Conservation (phyloP, 2,113 vertebrate species). For the Ceratotherium simum region DNA sequence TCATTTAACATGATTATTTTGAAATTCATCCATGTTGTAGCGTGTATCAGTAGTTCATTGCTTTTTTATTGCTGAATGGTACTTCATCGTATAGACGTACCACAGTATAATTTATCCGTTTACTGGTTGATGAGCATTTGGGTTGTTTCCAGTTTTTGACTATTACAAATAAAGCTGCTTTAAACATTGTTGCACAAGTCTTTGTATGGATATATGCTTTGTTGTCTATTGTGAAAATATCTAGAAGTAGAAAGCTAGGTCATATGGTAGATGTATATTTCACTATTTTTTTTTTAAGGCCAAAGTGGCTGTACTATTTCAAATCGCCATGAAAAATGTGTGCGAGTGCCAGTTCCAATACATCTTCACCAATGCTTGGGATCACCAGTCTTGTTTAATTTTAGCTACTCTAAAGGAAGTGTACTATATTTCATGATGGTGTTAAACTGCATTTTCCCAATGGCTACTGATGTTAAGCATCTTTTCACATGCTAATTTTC, state of each 20-base stretch:
- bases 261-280: neutral
- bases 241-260: neutral
- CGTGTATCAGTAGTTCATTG: neutral
- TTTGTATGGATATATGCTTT: neutral
- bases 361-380: neutral
- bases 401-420: neutral
- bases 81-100: neutral
- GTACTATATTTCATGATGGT: neutral
- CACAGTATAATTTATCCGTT: neutral
- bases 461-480: neutral
- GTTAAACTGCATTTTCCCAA: slow-evolving; percentile 32
- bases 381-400: neutral
- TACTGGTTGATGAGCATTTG: neutral
- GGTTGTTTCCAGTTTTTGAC: slow-evolving; percentile 3
- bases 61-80: neutral
- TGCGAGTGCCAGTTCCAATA: neutral
- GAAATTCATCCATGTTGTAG: neutral
- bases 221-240: neutral
- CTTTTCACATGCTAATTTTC: slow-evolving; percentile 40
- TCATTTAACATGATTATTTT: neutral
- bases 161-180: neutral
- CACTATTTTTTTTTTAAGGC: neutral
- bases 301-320: neutral
- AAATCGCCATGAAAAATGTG: neutral
- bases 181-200: neutral